A percentile compares a stretch with the other conserved stretches of the same genome.
These are phyloP conservation scores for Nothoprocta perdicaria DNA, from an alignment of 2,113 vertebrate genomes.

Conservation along the genomic window DNA sequence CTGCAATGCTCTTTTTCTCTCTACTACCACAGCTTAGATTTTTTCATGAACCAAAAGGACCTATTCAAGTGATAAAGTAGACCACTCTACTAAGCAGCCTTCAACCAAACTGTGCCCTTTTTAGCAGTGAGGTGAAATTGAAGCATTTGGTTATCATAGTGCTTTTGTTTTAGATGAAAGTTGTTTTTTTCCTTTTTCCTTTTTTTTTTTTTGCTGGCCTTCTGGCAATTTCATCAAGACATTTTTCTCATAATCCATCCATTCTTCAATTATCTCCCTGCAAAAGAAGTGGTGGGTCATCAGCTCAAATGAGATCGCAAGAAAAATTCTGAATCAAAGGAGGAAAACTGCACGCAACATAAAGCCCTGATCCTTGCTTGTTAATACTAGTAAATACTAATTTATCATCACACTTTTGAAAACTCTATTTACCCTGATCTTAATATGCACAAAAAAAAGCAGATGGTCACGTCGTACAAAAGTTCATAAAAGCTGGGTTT, in stretches of 20 bases:
- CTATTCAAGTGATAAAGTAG: conserved; percentile 50
- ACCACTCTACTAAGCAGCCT: background rate
- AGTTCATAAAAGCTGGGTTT: background rate
- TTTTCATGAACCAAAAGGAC: conserved; percentile 7
- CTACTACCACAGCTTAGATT: background rate
- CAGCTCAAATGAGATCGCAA: background rate
- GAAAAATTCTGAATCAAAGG: background rate
- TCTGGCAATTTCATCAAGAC: background rate
- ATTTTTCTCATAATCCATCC: background rate
- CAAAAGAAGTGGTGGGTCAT: background rate
- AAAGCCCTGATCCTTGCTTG: background rate
- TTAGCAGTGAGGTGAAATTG: conserved; percentile 14
- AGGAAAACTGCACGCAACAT: background rate
- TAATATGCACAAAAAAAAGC: background rate
- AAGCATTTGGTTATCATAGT: background rate
- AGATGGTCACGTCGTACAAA: background rate
- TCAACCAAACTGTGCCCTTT: conserved; percentile 36
- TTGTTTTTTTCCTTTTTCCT: background rate
- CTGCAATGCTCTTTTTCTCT: background rate
- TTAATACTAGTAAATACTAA: background rate
- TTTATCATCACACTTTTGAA: background rate
- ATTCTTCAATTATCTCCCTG: background rate
- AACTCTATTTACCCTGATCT: background rate
- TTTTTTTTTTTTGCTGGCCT: background rate
- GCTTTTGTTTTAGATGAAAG: background rate